Conservation (phyloP, 2,113 vertebrate genomes). For the Phylloscopus whistleri region DNA sequence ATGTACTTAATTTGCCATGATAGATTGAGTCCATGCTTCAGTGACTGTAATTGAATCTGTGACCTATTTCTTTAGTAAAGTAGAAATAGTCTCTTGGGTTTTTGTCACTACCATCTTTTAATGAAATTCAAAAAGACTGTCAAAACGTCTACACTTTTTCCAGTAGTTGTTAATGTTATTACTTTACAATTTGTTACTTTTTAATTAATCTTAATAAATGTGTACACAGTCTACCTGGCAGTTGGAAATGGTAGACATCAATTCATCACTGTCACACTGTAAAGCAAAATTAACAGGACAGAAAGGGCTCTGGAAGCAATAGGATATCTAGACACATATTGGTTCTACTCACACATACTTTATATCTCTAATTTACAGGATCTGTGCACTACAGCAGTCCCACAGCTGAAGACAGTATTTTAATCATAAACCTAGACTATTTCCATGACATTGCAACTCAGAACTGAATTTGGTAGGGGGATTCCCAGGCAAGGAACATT, state of each 20-base stretch:
- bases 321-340: slow-evolving; percentile 42
- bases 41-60: slow-evolving; percentile 99
- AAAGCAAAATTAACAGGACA: slow-evolving; percentile 65
- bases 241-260: slow-evolving; percentile 61
- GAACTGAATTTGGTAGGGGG: not conserved
- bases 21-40: slow-evolving; percentile 99
- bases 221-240: slow-evolving; percentile 72
- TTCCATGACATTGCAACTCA: not conserved
- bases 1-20: slow-evolving; percentile 99
- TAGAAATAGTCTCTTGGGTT: slow-evolving; percentile 97
- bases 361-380: slow-evolving; percentile 34
- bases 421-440: not conserved
- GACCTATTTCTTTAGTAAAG: slow-evolving; percentile 99
- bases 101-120: slow-evolving; percentile 97
- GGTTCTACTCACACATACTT: slow-evolving; percentile 59
- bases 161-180: slow-evolving; percentile 87
- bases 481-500: not conserved
- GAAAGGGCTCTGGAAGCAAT: slow-evolving; percentile 41
- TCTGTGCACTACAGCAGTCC: not conserved
- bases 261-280: slow-evolving; percentile 59
- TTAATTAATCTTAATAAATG: slow-evolving; percentile 87
- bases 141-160: slow-evolving; percentile 89
- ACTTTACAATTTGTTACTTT: slow-evolving; percentile 84
- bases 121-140: slow-evolving; percentile 96
- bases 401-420: slow-evolving; percentile 28